These are phyloP conservation scores for Altica lythri DNA, from an alignment of 2,888 invertebrate genomes.

Conservation along the genomic window DNA sequence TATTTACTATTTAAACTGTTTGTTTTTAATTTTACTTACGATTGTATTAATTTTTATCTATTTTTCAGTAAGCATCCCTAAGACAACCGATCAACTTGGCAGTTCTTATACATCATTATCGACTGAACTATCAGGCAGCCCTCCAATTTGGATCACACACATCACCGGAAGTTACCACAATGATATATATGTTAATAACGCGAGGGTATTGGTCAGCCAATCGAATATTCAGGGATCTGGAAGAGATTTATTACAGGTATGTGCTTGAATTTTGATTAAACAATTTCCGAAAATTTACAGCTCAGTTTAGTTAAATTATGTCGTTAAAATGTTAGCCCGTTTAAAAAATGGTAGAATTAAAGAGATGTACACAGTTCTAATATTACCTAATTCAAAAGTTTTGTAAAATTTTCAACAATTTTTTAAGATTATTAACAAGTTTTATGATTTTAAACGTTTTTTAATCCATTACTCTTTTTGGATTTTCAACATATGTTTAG, in stretches of 20 bases:
- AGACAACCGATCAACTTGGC: slow-evolving; percentile 70
- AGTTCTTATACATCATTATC: slow-evolving; percentile 64
- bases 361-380: no score
- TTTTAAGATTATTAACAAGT: no score
- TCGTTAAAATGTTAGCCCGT: no score
- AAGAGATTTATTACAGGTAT: slow-evolving; percentile 66
- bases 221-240: slow-evolving; percentile 69
- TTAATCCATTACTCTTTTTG: no score
- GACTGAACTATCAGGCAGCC: slow-evolving; percentile 83
- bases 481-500: no score
- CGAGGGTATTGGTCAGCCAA: slow-evolving; percentile 71
- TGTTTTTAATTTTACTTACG: neutral
- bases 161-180: slow-evolving; percentile 65
- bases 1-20: neutral
- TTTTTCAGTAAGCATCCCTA: slow-evolving; percentile 74
- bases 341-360: no score
- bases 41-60: slow-evolving; percentile 18
- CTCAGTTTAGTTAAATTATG: no score
- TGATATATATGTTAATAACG: slow-evolving; percentile 87
- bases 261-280: neutral
- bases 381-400: no score
- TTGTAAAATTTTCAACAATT: no score
- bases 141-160: slow-evolving; percentile 82
- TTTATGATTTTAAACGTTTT: no score
- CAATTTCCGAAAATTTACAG: neutral